Percentiles rank a stretch among this genome's conserved stretches.
These are phyloP conservation scores for Mythimna loreyi DNA, from an alignment of 2,888 invertebrate genomes.

Conservation along the genomic window DNA sequence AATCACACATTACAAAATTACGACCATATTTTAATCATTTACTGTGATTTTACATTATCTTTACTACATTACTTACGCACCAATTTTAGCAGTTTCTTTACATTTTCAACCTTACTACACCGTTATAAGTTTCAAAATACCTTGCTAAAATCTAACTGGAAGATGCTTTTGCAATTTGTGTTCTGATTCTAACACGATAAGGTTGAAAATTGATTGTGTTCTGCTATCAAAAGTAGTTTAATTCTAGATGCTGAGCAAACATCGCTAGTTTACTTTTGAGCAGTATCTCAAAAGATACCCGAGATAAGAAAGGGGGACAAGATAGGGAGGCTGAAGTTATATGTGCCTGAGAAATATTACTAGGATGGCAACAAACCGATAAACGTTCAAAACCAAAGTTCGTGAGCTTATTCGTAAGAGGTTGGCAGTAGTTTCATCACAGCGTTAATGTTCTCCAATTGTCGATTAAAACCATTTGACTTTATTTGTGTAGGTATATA, in stretches of 20 bases:
- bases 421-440: too few relatives aligned
- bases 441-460: too few relatives aligned
- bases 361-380: too few relatives aligned
- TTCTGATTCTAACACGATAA: neutral
- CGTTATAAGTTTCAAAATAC: neutral
- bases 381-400: too few relatives aligned
- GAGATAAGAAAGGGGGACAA: conserved; percentile 67
- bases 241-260: conserved; percentile 57
- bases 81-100: neutral
- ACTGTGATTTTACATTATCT: conserved; percentile 53
- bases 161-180: neutral
- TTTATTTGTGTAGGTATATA: too few relatives aligned
- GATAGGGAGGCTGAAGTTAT: conserved; percentile 49
- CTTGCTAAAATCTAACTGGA: accelerated
- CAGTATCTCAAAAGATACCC: conserved; percentile 64
- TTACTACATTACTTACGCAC: conserved; percentile 21
- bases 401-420: too few relatives aligned
- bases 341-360: conserved; percentile 7
- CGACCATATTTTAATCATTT: conserved; percentile 32
- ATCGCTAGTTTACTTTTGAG: conserved; percentile 59
- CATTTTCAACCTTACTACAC: neutral
- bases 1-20: conserved; percentile 8
- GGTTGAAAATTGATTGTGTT: conserved; percentile 6
- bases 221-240: conserved; percentile 34
- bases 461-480: too few relatives aligned